phyloP scores from a whole-genome alignment of 2,888 invertebrate genomes.

The Pachycephus smyrnensis region DNA sequence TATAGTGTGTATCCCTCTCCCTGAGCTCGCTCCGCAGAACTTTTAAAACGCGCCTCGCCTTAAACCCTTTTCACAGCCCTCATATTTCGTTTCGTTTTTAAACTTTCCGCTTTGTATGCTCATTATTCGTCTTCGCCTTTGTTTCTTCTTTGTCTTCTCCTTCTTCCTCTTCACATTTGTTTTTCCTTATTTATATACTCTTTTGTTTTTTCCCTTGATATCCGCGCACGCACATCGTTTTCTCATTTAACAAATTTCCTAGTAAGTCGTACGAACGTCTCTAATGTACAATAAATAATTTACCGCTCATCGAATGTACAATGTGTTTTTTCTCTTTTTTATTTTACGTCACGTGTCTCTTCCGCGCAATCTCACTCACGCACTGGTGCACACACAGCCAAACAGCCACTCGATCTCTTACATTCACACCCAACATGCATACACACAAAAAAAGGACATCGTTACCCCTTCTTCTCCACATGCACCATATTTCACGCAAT shows the following conservation, averaged over 20 bases:
- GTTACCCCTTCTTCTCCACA: background rate
- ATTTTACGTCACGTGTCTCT: slow-evolving; percentile 29
- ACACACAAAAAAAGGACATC: slow-evolving; percentile 2
- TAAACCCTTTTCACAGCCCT: slow-evolving; percentile 62
- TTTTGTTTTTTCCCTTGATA: slow-evolving; percentile 27
- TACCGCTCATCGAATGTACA: slow-evolving; percentile 59
- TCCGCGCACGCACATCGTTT: slow-evolving; percentile 23
- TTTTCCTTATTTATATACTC: slow-evolving; percentile 27
- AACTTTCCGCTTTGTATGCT: slow-evolving; percentile 16
- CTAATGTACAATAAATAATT: slow-evolving; percentile 65
- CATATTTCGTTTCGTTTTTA: slow-evolving; percentile 51
- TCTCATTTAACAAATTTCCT: slow-evolving; percentile 39
- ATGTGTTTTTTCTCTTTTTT: slow-evolving; percentile 24
- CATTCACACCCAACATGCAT: slow-evolving; percentile 2
- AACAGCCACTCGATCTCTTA: background rate
- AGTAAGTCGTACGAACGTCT: slow-evolving; percentile 45
- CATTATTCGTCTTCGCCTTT: slow-evolving; percentile 15
- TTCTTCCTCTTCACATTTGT: slow-evolving; percentile 26
- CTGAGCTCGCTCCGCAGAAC: slow-evolving; percentile 53
- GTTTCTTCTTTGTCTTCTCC: slow-evolving; percentile 27
- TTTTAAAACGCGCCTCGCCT: slow-evolving; percentile 26
- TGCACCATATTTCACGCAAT: slow-evolving; percentile 6
- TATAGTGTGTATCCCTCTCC: slow-evolving; percentile 47
- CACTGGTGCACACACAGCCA: background rate
- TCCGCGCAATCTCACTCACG: background rate